phyloP scores from a whole-genome alignment of 2,797 vertebrate species.

The Champsocephalus gunnari region DNA sequence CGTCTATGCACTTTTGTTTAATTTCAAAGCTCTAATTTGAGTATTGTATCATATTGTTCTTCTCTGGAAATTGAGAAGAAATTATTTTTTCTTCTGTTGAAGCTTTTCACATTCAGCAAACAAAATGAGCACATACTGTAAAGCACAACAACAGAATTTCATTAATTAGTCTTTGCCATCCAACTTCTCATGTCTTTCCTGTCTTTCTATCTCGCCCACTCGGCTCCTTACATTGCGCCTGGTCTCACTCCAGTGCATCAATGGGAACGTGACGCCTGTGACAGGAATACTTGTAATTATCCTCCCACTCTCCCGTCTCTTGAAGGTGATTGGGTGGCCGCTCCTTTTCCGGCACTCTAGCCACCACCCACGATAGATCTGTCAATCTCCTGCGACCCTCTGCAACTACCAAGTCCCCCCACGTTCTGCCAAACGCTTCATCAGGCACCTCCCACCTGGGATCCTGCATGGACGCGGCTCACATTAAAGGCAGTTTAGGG shows the following conservation, averaged over 20 bases:
- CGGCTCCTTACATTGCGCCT: constrained; percentile 55
- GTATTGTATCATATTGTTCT: neutral
- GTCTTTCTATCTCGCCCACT: constrained; percentile 70
- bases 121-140: constrained; percentile 31
- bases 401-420: neutral
- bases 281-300: constrained; percentile 85
- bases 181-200: constrained; percentile 55
- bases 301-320: constrained; percentile 74
- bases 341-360: constrained; percentile 54
- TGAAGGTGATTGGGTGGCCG: constrained; percentile 73
- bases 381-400: constrained; percentile 59
- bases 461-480: constrained; percentile 42
- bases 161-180: constrained; percentile 69
- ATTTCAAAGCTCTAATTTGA: neutral
- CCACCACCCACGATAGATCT: constrained; percentile 72
- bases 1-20: neutral
- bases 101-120: constrained; percentile 28
- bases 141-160: constrained; percentile 52
- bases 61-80: constrained; percentile 9
- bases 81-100: neutral
- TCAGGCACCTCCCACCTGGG: constrained; percentile 72
- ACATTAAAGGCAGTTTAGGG: constrained; percentile 63
- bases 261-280: constrained; percentile 78
- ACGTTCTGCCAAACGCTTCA: constrained; percentile 61
- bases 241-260: constrained; percentile 78